Evolutionary conservation across 2,113 vertebrate species (phyloP).

Genomic region (Hypomesus transpacificus): DNA sequence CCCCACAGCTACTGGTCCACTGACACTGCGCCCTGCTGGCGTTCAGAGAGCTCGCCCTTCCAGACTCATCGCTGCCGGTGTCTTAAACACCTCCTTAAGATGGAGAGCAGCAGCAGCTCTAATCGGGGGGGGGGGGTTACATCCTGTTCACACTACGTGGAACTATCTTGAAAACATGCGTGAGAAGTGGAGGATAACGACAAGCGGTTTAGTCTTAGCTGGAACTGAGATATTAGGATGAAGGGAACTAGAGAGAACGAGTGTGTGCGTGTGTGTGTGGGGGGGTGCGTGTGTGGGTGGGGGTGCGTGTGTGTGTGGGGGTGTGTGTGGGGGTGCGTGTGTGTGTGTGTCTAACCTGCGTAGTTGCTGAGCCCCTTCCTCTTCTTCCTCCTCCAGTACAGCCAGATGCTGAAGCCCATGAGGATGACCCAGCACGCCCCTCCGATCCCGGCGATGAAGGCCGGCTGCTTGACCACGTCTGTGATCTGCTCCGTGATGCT

Average conservation of each 20-base stretch:
- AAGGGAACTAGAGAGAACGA: background rate
- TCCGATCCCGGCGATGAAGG: conserved; percentile 97
- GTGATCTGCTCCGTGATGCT: conserved; percentile 99
- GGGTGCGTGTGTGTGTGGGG: conserved; percentile 1
- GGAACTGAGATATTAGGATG: too few species aligned
- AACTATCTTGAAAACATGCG: too few species aligned
- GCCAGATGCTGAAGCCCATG: conserved; percentile 99
- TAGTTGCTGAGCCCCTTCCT: conserved; percentile 99
- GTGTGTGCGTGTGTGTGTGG: too few species aligned
- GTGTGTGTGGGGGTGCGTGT: background rate
- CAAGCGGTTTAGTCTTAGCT: too few species aligned
- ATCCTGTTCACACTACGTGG: too few species aligned
- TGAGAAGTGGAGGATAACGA: too few species aligned
- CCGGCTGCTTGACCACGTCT: conserved; percentile 98
- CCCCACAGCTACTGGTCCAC: conserved; percentile 30
- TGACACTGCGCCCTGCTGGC: conserved; percentile 45
- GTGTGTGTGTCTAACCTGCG: conserved; percentile 78
- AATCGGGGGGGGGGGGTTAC: too few species aligned
- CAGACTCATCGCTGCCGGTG: conserved; percentile 5
- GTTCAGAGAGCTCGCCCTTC: conserved; percentile 23
- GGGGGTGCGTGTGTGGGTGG: background rate
- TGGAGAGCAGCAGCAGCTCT: background rate
- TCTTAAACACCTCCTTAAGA: background rate
- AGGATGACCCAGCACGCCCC: conserved; percentile 99
- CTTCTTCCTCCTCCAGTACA: conserved; percentile 99